Evolutionary conservation across 1,140 invertebrate genomes (phyloP), one percentile per base, ranked within the genome.

Genomic region (Ectropis grisescens): DNA sequence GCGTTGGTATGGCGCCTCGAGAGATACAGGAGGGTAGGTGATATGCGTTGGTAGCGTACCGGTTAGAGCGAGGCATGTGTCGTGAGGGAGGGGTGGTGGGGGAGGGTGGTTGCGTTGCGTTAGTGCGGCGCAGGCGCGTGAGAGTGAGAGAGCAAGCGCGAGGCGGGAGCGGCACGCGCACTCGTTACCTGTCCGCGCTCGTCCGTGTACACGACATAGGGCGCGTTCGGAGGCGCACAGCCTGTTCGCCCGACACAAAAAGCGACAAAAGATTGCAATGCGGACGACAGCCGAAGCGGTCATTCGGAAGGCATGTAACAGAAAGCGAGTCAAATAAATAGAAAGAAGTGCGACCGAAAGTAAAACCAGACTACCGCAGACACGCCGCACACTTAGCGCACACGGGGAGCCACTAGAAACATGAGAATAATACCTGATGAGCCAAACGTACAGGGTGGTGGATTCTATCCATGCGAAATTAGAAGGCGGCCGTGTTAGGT

Each of bases 151-250:
- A n/a, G n/a, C n/a, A 15, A 29, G 34, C 13, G 22, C 8, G 33
- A 7, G 28, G 29, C 19, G 40, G 37, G 35, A 5, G 47, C 9
- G 40, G 46, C 38, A 55, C 27, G 53, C n/a, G 62, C 69, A 76
- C 70, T 42, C 66, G 64, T 80, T 95, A 96, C 94, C 93, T 96
- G 93, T 89, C 92, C 93, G 86, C 93, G 92, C 82, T 92, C 91
- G 87, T 95, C 93, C 88, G 93, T 95, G 90, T 95, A 96, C 87
- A 93, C 90, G 86, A 96, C 93, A 88, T 91, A 94, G 84, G 91
- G 90, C 86, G 92, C 91, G 85, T 95, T 95, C 75, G 91, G 89
- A 80, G 93, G 87, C 85, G 75, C 72, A 60, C 69, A 78, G 67
- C 75, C 79, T 81, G 55, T 61, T 54, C 69, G 56, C 56, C 60